These are phyloP conservation scores for Schizaphis graminum DNA, from an alignment of 2,888 invertebrate species.

Conservation along the genomic window DNA sequence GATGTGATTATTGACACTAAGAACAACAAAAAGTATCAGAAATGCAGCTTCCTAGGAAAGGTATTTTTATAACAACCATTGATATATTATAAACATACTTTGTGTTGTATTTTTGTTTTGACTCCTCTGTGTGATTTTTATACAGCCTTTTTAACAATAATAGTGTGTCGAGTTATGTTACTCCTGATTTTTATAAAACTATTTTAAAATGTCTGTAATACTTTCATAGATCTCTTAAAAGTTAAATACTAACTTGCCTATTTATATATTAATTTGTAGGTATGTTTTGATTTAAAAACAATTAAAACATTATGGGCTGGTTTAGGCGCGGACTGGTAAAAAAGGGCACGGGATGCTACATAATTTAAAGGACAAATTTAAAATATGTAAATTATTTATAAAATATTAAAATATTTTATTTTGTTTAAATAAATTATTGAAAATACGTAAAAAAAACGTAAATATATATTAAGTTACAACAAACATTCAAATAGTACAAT, in stretches of 20 bases:
- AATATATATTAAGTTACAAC: too few species aligned
- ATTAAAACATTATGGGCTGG: background rate
- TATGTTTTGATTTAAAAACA: background rate
- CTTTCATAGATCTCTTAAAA: background rate
- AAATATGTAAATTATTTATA: too few species aligned
- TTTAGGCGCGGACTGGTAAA: too few species aligned
- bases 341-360: too few species aligned
- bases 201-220: background rate
- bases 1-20: conserved; percentile 85
- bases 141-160: background rate
- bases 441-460: too few species aligned
- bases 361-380: too few species aligned
- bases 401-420: too few species aligned
- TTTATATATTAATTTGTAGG: background rate
- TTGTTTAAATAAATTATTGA: too few species aligned
- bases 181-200: background rate
- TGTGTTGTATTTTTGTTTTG: background rate
- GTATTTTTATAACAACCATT: conserved; percentile 73
- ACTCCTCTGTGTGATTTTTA: background rate
- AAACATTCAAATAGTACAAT: too few species aligned
- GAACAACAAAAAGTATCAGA: conserved; percentile 82
- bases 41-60: conserved; percentile 90
- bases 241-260: background rate
- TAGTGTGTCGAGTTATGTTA: background rate
- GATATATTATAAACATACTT: background rate